Percentiles rank a stretch among this genome's conserved stretches.
Evolutionary conservation across 2,797 vertebrate genomes (phyloP).

Genomic region (Gymnoscopelus microlampas): DNA sequence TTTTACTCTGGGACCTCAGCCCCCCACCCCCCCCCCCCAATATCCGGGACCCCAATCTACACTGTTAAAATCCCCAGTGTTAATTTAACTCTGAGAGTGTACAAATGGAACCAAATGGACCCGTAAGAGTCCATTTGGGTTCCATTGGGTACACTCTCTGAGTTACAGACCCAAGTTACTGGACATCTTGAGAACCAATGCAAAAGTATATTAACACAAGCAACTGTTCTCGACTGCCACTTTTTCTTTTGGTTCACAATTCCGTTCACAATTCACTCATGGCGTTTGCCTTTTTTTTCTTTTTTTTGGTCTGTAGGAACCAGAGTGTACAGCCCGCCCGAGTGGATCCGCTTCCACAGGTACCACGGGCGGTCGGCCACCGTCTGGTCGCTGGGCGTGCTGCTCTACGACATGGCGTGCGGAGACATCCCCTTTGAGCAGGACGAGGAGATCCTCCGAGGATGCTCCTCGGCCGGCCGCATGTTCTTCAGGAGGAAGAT

Average conservation of each 20-base stretch:
- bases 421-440: slow-evolving; percentile 88
- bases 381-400: slow-evolving; percentile 87
- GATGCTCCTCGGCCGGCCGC: slow-evolving; percentile 52
- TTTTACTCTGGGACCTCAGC: too few relatives aligned
- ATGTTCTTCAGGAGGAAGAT: slow-evolving; percentile 85
- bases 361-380: slow-evolving; percentile 87
- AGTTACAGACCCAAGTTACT: too few relatives aligned
- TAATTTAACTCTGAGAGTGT: too few relatives aligned
- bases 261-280: neutral
- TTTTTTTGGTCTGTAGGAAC: slow-evolving; percentile 70
- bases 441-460: slow-evolving; percentile 84
- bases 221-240: neutral
- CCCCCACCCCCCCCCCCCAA: too few relatives aligned
- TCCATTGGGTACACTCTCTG: too few relatives aligned
- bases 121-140: too few relatives aligned
- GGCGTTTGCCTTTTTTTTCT: neutral
- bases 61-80: too few relatives aligned
- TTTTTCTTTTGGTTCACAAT: neutral
- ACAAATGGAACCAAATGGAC: too few relatives aligned
- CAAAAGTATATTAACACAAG: too few relatives aligned
- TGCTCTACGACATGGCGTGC: slow-evolving; percentile 88
- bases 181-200: too few relatives aligned
- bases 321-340: slow-evolving; percentile 86
- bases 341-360: slow-evolving; percentile 86
- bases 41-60: too few relatives aligned